phyloP scores from a whole-genome alignment of 2,888 invertebrate species.

The Rotaria macrura region DNA sequence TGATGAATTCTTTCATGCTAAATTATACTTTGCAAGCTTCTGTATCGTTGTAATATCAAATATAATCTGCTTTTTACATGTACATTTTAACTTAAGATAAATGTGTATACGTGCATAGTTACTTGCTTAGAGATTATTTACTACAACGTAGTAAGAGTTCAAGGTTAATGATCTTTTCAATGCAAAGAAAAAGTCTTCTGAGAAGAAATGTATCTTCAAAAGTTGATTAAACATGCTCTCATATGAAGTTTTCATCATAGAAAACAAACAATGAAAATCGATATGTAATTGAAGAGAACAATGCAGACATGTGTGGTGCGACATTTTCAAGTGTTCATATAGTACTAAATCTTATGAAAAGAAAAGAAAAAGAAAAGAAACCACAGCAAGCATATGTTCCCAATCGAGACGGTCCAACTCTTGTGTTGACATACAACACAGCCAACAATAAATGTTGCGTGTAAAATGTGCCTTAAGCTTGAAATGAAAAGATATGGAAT shows the following conservation, averaged over 20 bases:
- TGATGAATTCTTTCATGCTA: not conserved
- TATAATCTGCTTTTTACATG: not conserved
- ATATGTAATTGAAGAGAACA: not conserved
- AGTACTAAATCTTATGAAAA: not conserved
- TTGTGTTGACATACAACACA: not conserved
- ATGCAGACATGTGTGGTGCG: not conserved
- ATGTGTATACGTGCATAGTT: not conserved
- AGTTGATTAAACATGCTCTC: not conserved
- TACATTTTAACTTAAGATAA: not conserved
- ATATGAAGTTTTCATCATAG: not conserved
- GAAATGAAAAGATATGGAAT: not conserved
- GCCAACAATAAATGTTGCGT: not conserved
- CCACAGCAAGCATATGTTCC: not conserved
- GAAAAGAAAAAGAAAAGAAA: not conserved
- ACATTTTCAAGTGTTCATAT: not conserved
- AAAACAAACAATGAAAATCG: not conserved
- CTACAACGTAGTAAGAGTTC: not conserved
- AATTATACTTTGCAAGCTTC: not conserved
- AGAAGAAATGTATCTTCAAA: not conserved
- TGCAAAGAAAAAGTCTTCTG: too few species aligned
- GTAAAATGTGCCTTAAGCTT: not conserved
- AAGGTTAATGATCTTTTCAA: not conserved
- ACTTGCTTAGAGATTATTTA: not conserved
- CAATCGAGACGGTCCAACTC: not conserved
- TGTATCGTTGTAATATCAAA: not conserved